A percentile compares a stretch with the other conserved stretches of the same genome.
Conservation (phyloP, 1,140 invertebrate genomes). For the Artemia franciscana region DNA sequence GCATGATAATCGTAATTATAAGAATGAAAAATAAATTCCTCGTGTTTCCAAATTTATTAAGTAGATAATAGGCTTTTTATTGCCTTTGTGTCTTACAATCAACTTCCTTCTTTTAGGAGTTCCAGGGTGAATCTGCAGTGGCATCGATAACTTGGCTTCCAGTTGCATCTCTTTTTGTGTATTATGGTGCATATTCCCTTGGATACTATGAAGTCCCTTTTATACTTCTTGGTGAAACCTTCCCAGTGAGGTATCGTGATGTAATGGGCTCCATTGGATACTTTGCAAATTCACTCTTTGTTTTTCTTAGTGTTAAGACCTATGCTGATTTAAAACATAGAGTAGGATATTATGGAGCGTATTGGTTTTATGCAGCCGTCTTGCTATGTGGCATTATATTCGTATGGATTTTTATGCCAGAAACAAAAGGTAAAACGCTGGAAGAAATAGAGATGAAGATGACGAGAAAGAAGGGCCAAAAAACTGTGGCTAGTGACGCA, state of each 20-base stretch:
- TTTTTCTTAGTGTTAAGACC: slow-evolving; percentile 21
- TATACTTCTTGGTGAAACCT: slow-evolving; percentile 23
- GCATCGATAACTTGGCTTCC: too few relatives aligned
- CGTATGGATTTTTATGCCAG: slow-evolving; percentile 16
- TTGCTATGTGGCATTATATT: slow-evolving; percentile 22
- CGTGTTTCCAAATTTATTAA: too few relatives aligned
- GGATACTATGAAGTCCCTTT: slow-evolving; percentile 24
- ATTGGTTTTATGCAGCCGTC: slow-evolving; percentile 23
- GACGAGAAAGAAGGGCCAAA: background rate
- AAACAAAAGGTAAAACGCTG: slow-evolving; percentile 10
- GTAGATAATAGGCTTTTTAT: too few relatives aligned
- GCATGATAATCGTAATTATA: too few relatives aligned
- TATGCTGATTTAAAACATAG: slow-evolving; percentile 17
- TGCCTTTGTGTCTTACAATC: too few relatives aligned
- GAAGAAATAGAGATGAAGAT: slow-evolving; percentile 8
- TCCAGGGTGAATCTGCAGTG: too few relatives aligned
- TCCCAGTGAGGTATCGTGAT: slow-evolving; percentile 19
- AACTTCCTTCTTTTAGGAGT: too few relatives aligned
- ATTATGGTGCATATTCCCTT: slow-evolving; percentile 21
- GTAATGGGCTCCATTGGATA: slow-evolving; percentile 18
- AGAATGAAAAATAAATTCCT: too few relatives aligned
- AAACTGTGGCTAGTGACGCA: background rate
- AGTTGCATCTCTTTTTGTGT: slow-evolving; percentile 18
- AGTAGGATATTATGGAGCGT: slow-evolving; percentile 18
- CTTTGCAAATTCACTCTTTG: slow-evolving; percentile 19